phyloP scores from a whole-genome alignment of 64 coral and sea anemone species.

The Stichodactyla helianthus region DNA sequence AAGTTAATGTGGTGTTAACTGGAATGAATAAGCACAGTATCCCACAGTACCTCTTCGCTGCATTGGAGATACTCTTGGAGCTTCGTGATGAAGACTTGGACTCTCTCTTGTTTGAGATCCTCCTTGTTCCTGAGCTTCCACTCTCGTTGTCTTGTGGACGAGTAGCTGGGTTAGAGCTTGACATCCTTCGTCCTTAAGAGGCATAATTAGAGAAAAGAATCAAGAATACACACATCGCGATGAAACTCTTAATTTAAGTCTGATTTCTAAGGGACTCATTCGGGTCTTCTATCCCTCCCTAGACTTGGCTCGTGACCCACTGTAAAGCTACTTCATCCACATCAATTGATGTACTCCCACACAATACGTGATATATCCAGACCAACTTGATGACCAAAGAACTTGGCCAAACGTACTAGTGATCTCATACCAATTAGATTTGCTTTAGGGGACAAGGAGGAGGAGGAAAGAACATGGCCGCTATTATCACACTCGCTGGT shows the following conservation, averaged over 20 bases:
- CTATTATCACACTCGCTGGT: neutral
- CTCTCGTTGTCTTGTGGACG: neutral
- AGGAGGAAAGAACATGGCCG: neutral
- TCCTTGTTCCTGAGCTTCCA: neutral
- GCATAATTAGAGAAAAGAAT: neutral
- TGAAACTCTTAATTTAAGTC: neutral
- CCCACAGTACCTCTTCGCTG: conserved; percentile 57
- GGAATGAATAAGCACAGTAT: neutral
- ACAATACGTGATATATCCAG: neutral
- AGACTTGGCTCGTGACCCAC: neutral
- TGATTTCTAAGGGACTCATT: neutral
- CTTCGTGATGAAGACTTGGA: conserved; percentile 28
- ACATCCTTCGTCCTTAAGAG: conserved; percentile 21
- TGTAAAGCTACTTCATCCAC: neutral
- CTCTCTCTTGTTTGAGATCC: conserved; percentile 44
- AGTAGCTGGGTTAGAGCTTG: conserved; percentile 10
- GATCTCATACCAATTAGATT: conserved; percentile 14
- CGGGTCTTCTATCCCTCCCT: conserved; percentile 4
- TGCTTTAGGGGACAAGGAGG: neutral
- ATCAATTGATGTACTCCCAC: neutral
- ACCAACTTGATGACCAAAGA: conserved; percentile 2
- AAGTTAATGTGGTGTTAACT: neutral
- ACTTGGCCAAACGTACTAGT: neutral
- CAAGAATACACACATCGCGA: neutral
- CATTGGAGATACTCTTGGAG: conserved; percentile 38